A percentile compares a stretch with the other conserved stretches of the same genome.
These are phyloP conservation scores for Trissolcus japonicus DNA, from an alignment of 2,888 invertebrate species.

Conservation along the genomic window DNA sequence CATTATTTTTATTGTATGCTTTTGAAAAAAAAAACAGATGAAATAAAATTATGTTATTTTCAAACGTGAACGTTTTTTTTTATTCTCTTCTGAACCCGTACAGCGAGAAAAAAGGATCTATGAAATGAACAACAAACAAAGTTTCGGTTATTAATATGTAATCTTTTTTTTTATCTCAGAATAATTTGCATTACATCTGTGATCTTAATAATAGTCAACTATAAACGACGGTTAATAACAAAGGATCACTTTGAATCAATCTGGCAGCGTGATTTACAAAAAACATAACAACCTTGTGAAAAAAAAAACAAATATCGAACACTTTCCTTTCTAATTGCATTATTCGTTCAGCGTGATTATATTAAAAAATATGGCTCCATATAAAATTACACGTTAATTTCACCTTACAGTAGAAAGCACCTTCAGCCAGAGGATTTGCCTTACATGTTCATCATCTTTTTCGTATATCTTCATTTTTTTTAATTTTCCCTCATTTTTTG, in stretches of 20 bases:
- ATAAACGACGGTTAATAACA: slow-evolving; percentile 49
- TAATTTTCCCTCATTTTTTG: neutral
- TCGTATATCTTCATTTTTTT: slow-evolving; percentile 1
- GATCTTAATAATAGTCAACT: slow-evolving; percentile 55
- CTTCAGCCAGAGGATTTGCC: slow-evolving; percentile 38
- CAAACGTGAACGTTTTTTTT: too few species aligned
- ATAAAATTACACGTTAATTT: slow-evolving; percentile 39
- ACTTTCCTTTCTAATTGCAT: slow-evolving; percentile 6
- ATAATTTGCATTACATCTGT: slow-evolving; percentile 51
- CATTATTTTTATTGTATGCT: too few species aligned
- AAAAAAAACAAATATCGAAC: slow-evolving; percentile 32
- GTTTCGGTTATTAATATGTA: too few species aligned
- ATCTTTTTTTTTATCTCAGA: slow-evolving; percentile 41
- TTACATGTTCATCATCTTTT: neutral
- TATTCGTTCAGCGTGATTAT: slow-evolving; percentile 20
- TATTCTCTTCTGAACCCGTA: too few species aligned
- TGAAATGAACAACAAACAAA: too few species aligned
- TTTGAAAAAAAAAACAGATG: too few species aligned
- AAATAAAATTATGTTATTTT: too few species aligned
- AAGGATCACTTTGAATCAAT: slow-evolving; percentile 52
- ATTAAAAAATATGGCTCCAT: slow-evolving; percentile 48
- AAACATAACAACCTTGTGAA: slow-evolving; percentile 29
- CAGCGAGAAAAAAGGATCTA: too few species aligned
- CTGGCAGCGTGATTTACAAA: slow-evolving; percentile 57
- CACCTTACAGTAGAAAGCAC: slow-evolving; percentile 45